Evolutionary conservation across 2,888 invertebrate species (phyloP), one percentile per base, ranked within the genome.

Genomic region (Nowickia ferox): DNA sequence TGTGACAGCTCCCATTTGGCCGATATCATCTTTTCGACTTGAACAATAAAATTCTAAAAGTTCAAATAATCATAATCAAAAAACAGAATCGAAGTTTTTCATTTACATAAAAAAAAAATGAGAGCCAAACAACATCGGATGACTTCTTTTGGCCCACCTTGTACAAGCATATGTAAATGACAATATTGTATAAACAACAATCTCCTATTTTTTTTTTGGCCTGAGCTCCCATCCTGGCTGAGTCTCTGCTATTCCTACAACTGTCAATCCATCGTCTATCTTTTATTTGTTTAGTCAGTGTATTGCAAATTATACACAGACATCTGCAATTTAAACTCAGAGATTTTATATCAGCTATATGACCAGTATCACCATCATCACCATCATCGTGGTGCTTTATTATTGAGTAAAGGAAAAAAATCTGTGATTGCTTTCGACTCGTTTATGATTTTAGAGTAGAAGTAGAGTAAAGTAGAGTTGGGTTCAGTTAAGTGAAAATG

Each of bases 401-500:
- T 51, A 63, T 5, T n/a, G 15, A 51, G 15, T 51, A 15, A 38
- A 38, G 17, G 57, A 55, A 61, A 53, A 72, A 59, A 53, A 22
- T 22, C 55, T 63, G 38, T 84, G 66, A 59, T 84, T 66, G 77
- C 77, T 77, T 77, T 76, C 57, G 48, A 71, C 19, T 81, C 66
- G 42, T 74, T 48, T 80, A 61, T 53, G 42, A 17, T 68, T 81
- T 75, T 76, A 57, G 17, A 71, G 53, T 76, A 15, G 51, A 69
- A 71, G 53, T 76, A 15, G 51, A 69, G 30, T 63, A 46, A 40
- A 76, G 71, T 48, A 51, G 65, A 83, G 77, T 86, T 88, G 87
- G 87, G 87, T 86, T 78, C 81, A 86, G 80, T 84, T 84, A 82
- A 87, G 86, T 88, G 86, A 88, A 88, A 87, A 89, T 89, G 89